A percentile compares a stretch with the other conserved stretches of the same genome.
Conservation (phyloP, 1,140 invertebrate species). For the Eubasilissa regina region DNA sequence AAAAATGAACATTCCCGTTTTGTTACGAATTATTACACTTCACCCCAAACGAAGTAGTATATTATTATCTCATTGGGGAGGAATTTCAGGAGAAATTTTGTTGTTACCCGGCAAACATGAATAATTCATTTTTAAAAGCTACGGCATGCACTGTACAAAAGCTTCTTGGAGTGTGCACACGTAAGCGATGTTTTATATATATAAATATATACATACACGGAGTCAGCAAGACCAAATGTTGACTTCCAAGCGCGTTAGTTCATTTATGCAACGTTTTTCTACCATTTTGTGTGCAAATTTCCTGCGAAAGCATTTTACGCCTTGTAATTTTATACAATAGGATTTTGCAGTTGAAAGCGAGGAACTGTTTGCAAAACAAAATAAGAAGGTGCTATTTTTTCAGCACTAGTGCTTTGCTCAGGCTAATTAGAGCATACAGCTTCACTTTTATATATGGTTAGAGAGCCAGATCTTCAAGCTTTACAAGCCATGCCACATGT, state of each 20-base stretch:
- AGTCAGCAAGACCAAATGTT: neutral
- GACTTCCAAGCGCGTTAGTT: neutral
- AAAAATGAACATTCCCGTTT: too few relatives aligned
- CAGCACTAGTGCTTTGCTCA: too few relatives aligned
- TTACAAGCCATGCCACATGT: too few relatives aligned
- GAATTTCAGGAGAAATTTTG: too few relatives aligned
- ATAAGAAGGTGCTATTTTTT: too few relatives aligned
- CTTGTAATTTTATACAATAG: neutral
- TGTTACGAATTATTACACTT: too few relatives aligned
- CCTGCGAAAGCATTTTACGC: neutral
- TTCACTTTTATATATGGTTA: neutral
- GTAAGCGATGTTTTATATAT: neutral
- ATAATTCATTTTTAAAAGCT: too few relatives aligned
- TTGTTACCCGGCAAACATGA: too few relatives aligned
- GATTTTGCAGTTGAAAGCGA: neutral
- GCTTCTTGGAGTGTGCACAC: slow-evolving; percentile 3
- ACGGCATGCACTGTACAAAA: neutral
- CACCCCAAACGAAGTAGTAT: too few relatives aligned
- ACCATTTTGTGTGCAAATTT: slow-evolving; percentile 3
- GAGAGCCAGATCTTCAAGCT: neutral
- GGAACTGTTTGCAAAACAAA: neutral
- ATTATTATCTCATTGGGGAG: too few relatives aligned
- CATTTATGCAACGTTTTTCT: slow-evolving; percentile 8
- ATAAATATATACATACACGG: neutral
- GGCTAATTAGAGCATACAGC: neutral